phyloP scores from a whole-genome alignment of 1,140 invertebrate genomes.

The Eueides isabella region DNA sequence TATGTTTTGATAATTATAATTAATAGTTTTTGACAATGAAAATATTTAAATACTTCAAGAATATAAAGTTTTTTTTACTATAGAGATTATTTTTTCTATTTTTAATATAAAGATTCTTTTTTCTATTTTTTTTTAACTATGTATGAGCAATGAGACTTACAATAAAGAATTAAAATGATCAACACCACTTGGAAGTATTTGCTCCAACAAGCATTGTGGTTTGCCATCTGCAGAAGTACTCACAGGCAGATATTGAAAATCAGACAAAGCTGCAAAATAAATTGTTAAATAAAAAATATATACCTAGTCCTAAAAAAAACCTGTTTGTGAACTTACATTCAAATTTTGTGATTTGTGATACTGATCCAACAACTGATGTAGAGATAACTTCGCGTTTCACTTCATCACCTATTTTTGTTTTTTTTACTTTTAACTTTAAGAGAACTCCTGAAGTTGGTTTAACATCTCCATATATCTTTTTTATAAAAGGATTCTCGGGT shows the following conservation, averaged over 20 bases:
- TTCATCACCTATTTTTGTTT: conserved; percentile 59
- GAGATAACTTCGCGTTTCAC: conserved; percentile 69
- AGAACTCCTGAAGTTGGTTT: conserved; percentile 87
- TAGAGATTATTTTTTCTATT: no score
- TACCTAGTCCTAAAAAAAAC: not conserved
- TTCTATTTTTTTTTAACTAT: no score
- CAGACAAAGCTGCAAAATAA: conserved; percentile 87
- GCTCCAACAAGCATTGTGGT: conserved; percentile 85
- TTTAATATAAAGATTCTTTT: no score
- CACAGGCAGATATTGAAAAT: conserved; percentile 95
- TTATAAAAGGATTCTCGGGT: conserved; percentile 93
- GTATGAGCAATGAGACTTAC: conserved; percentile 69
- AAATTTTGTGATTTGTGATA: conserved; percentile 88
- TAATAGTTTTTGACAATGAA: no score
- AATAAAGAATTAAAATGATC: conserved; percentile 84
- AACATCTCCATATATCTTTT: conserved; percentile 89
- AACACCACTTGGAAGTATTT: conserved; percentile 85
- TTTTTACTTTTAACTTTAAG: conserved; percentile 87
- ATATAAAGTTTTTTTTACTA: no score
- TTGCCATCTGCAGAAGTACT: conserved; percentile 57
- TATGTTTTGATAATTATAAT: no score
- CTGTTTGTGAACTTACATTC: conserved; percentile 83
- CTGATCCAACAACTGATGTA: conserved; percentile 86
- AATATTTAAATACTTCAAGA: no score
- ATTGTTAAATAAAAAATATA: not conserved